phyloP scores from a whole-genome alignment of 2,113 vertebrate genomes.

The Stictonetta naevosa region DNA sequence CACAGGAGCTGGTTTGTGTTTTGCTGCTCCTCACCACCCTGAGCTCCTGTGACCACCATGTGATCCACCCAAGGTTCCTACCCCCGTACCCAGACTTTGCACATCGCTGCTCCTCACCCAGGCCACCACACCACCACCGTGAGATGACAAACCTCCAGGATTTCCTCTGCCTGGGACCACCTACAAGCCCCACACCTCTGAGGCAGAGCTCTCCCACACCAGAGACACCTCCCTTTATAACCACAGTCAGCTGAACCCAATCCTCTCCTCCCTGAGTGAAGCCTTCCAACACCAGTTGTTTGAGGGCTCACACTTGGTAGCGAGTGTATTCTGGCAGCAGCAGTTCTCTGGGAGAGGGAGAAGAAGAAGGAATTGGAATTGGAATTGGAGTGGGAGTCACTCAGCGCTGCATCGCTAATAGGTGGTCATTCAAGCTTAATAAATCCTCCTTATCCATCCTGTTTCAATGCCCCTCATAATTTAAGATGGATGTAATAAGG shows the following conservation, averaged over 20 bases:
- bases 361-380: too few species aligned
- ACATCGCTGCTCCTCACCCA: background rate
- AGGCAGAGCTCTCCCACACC: background rate
- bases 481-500: conserved; percentile 4
- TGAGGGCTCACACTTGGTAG: background rate
- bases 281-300: background rate
- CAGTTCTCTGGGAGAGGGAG: background rate
- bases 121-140: accelerated
- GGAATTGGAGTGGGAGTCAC: background rate
- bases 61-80: accelerated
- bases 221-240: background rate
- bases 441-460: conserved; percentile 21
- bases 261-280: background rate
- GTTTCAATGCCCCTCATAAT: background rate
- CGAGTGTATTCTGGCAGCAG: background rate
- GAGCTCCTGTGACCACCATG: accelerated
- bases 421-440: background rate
- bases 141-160: background rate
- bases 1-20: background rate
- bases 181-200: background rate
- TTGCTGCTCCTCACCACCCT: background rate
- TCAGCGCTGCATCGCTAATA: background rate
- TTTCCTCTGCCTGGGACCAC: background rate
- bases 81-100: background rate
- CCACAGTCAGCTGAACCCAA: background rate